Base-by-base conservation (phyloP, 2,888 invertebrate species). In the Drosophila buzzatii region DNA sequence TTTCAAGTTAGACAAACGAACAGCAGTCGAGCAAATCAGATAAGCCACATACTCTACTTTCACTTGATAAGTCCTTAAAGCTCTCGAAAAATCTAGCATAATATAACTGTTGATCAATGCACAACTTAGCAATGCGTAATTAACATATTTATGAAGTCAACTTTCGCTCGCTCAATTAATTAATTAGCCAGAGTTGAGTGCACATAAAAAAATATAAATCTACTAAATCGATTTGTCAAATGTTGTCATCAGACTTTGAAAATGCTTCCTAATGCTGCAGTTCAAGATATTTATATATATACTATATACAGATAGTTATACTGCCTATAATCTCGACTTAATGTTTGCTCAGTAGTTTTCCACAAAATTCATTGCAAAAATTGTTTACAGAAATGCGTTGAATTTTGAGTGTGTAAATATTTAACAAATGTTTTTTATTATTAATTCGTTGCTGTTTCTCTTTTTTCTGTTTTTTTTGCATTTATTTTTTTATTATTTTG, bases 141-240 rank as follows among this genome's bases (percentile, higher is more conserved):
- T 10, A 31, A 9, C 20, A 20, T 44, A 52, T 42, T 23, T 18
- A 66, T 16, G 23, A 37, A n/a, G 18, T 39, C 69, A 59, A 69
- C 53, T 70, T 68, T 70, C 69, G 44, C 27, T 35, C 12, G 67
- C 18, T 42, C 16, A 44, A 44, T 39, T 47, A 27, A 20, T 31
- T 65, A 63, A 70, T 73, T 65, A 76, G 33, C 53, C 56, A 4
- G 23, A 57, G 57, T 31, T 9, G 33, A 63, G 57, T n/a, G 47
- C 52, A 42, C 27, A 60, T 51, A 27, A 44, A 60, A 58, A 23
- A n/a, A 55, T 23, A 69, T 2, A 41, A 57, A 44, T 4, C 14
- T 27, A 27, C 27, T 8, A 18, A 64, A 73, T 64, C 58, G 58
- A 76, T 76, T 77, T 77, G 42, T 77, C 73, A 77, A 44, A 62